Base-by-base conservation (phyloP, 2,113 vertebrate genomes). In the Stercorarius parasiticus region DNA sequence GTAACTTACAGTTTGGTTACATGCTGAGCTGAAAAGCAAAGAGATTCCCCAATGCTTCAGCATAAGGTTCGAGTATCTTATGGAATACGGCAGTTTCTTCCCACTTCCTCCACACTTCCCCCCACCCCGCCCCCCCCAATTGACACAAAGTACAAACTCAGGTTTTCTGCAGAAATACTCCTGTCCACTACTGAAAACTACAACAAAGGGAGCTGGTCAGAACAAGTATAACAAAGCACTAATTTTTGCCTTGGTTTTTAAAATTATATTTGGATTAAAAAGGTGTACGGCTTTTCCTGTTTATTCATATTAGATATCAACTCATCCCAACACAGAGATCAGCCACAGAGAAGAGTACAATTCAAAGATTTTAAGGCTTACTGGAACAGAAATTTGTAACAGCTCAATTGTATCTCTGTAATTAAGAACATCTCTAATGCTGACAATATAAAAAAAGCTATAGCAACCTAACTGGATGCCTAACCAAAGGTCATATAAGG, bases 121-220 rank as follows among this genome's bases (percentile, higher is more conserved):
- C 16, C 4, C 5, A 30, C 12, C 10, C 7, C 19, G 17, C 15
- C 0, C 2, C 0, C 15, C 0, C 2, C 0, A 36, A 36, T 0
- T 9, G 9, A 19, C 93, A 72, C 25, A 47, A 71, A 61, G 15
- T 38, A 73, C 3, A 2, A 58, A 65, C 12, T 66, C 25, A 19
- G 30, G 15, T 66, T 53, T 62, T 79, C 8, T 80, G 23, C 47
- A 80, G 45, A 87, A 91, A 85, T 64, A 32, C 13, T 66, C 29
- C 23, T 55, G 15, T 9, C 50, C 0, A 1, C 42, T 26, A 21
- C 65, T 43, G 43, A 67, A 87, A 59, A 59, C 11, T 88, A 47
- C 21, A 94, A 8, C 10, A 72, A 74, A 18, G 5, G 25, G 23
- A 58, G 17, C 13, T 43, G 17, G 9, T 32, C 45, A 70, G 45